Percentiles rank a stretch among this genome's conserved stretches.
Evolutionary conservation across 2,888 invertebrate species (phyloP).

Genomic region (Phorcus lineatus): DNA sequence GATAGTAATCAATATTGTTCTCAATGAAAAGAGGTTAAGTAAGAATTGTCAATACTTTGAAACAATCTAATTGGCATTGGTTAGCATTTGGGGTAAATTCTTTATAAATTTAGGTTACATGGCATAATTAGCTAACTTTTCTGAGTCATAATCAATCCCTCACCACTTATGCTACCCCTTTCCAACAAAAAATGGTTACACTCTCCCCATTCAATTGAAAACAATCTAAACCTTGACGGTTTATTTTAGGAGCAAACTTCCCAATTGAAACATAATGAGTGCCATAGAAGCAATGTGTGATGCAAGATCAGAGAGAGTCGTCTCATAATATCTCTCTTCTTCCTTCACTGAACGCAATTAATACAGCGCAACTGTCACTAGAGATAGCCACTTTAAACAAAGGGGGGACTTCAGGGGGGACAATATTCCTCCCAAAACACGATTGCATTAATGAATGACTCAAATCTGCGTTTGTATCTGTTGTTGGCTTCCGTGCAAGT

Average conservation of each 20-base stretch:
- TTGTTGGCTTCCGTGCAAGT: background rate
- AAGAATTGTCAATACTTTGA: too few relatives aligned
- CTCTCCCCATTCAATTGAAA: too few relatives aligned
- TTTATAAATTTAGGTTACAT: too few relatives aligned
- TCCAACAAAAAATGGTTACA: too few relatives aligned
- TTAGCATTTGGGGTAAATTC: too few relatives aligned
- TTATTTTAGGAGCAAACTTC: constrained; percentile 10
- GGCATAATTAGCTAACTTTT: too few relatives aligned
- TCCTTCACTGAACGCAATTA: background rate
- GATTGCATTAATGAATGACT: constrained; percentile 1
- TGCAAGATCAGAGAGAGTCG: background rate
- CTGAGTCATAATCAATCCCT: too few relatives aligned
- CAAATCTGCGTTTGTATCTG: background rate
- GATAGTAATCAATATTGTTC: too few relatives aligned
- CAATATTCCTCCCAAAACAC: background rate
- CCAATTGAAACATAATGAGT: background rate
- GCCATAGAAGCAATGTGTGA: background rate
- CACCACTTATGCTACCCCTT: too few relatives aligned
- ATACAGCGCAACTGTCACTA: background rate
- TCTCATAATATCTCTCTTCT: background rate
- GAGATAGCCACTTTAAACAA: constrained; percentile 4
- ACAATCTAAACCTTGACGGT: background rate
- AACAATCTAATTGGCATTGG: too few relatives aligned
- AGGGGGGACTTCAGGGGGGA: background rate
- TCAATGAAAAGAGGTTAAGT: too few relatives aligned